A percentile compares a stretch with the other conserved stretches of the same genome.
Conservation (phyloP, 2,888 invertebrate species). For the Endomychus coccineus region DNA sequence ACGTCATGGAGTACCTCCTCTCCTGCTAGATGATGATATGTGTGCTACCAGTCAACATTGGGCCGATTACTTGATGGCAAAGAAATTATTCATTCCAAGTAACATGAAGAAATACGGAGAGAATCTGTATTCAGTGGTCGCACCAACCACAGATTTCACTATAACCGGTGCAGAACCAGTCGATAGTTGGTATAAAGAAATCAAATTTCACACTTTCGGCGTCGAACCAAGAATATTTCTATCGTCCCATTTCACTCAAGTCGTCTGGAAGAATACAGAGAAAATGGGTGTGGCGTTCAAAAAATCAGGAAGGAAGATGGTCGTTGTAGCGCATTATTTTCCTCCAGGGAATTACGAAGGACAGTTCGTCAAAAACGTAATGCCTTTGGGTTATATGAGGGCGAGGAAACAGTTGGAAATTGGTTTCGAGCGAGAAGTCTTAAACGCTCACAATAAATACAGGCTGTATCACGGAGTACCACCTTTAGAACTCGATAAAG, state of each 20-base stretch:
- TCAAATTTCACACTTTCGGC: conserved; percentile 47
- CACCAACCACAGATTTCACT: conserved; percentile 47
- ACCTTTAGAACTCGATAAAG: conserved; percentile 56
- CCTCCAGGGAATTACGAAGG: conserved; percentile 76
- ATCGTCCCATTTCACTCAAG: conserved; percentile 48
- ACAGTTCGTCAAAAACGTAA: conserved; percentile 61
- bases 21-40: conserved; percentile 49
- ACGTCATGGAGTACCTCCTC: conserved; percentile 50
- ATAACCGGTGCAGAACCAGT: conserved; percentile 50
- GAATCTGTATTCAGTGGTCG: conserved; percentile 52
- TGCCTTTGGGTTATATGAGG: too few relatives aligned
- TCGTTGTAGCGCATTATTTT: conserved; percentile 78
- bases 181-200: conserved; percentile 54
- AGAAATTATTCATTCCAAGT: conserved; percentile 58
- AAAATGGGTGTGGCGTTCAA: conserved; percentile 69
- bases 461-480: conserved; percentile 62
- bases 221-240: conserved; percentile 48
- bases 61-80: conserved; percentile 60
- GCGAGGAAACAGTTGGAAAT: too few relatives aligned
- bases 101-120: conserved; percentile 57
- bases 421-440: conserved; percentile 65
- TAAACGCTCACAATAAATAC: conserved; percentile 68
- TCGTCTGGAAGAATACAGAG: conserved; percentile 62
- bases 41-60: conserved; percentile 60
- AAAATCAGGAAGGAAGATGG: conserved; percentile 63